Evolutionary conservation across 2,797 vertebrate species (phyloP), one percentile per base, ranked within the genome.

Genomic region (Borostomias antarcticus): DNA sequence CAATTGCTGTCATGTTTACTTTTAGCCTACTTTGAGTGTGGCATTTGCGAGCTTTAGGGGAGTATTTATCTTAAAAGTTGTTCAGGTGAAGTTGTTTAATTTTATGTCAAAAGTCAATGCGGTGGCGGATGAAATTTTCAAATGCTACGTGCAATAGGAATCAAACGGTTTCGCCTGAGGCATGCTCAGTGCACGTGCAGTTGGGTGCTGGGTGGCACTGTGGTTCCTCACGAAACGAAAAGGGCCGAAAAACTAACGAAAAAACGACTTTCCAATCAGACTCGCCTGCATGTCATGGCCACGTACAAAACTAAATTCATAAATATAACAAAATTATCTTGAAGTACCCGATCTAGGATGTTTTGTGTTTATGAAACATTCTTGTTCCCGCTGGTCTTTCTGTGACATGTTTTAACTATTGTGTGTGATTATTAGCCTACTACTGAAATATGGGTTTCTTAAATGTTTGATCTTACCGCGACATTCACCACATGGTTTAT

Each of bases 371-470:
- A 95, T 94, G 88, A 96, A 95, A 94, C 94, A 95, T 96, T 94
- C 94, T 94, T 93, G 95, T 89, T 86, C 92, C 94, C 93, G 90
- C 94, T 96, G 95, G 94, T 97, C 93, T 92, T 91, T 95, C 95
- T 94, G 95, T 98, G 96, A 94, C 94, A 95, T 94, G 95, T 96
- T 97, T 94, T 94, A 95, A 96, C 92, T 95, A 93, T 86, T 95
- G 96, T 98, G 94, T 96, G 95, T 98, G 94, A n/a, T n/a, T n/a
- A n/a, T n/a, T n/a, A n/a, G n/a, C 93, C 96, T 93, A 95, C 95
- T 96, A 96, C 95, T 95, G 91, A 94, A 92, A 95, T 92, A 89
- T 90, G 86, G 83, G 87, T 92, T 97, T 96, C 93, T 94, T 96
- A 95, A 97, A 95, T 96, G 94, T 97, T 96, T 94, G 94, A 94